Base-by-base conservation (phyloP, 2,797 vertebrate species). In the Premnoplex brunnescens region DNA sequence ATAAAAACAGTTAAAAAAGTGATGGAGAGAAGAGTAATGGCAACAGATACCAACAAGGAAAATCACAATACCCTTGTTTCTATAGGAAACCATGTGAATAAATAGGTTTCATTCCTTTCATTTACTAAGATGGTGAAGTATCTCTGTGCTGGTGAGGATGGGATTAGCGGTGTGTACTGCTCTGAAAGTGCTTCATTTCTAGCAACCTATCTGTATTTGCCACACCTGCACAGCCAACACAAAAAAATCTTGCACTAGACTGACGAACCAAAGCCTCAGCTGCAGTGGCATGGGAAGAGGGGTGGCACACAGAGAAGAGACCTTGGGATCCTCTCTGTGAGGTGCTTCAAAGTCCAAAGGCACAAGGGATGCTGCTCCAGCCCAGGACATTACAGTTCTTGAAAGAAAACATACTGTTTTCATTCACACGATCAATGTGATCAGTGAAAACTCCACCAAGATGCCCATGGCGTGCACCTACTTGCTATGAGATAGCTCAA, bases 391-490 rank as follows among this genome's bases (percentile, higher is more conserved):
- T 16, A 51, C 34, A 28, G 21, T 0, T 69, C 3, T 24, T 13
- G 4, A 27, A 64, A 63, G 23, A 26, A 46, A 58, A 64, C 14
- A 5, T 12, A 14, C 16, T 63, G 16, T 9, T 46, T 63, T 49
- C 74, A 58, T 49, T 7, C 27, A 37, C 14, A 60, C 7, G 1
- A 28, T 28, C 24, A 19, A 19, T 0, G 1, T 7, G 24, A 27
- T 46, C n/a, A 14, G 16, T 44, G 23, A 13, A 56, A 74, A 52
- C 34, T 63, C n/a, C 44, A 37, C 32, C 20, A 0, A 7, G 27
- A 30, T 75, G 51, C 43, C 23, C 12, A 6, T 17, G 48, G 24
- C 16, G 10, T 5, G 10, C 8, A 26, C n/a, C 2, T 36, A n/a
- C 24, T 34, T 34, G n/a, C 60, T 78, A 34, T 0, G 3, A 67